Conservation (phyloP, 2,888 invertebrate genomes). For the Mamestra brassicae region DNA sequence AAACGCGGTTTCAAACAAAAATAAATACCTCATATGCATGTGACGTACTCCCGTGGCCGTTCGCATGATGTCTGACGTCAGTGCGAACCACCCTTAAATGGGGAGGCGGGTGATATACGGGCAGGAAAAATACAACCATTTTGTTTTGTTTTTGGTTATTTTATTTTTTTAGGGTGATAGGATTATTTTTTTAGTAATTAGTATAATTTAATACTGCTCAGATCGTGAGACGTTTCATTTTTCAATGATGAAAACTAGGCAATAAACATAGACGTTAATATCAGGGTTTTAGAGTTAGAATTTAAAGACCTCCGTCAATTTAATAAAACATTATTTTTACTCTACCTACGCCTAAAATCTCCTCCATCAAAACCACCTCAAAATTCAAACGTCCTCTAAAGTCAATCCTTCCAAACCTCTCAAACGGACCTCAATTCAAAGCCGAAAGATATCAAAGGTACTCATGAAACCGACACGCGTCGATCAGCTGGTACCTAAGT, state of each 20-base stretch:
- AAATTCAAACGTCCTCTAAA: slow-evolving; percentile 15
- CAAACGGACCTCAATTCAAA: slow-evolving; percentile 25
- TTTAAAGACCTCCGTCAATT: neutral
- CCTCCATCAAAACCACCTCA: neutral
- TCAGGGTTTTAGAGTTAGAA: neutral
- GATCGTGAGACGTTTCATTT: too few species aligned
- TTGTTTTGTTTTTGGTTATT: slow-evolving; percentile 14
- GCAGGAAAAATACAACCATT: slow-evolving; percentile 41
- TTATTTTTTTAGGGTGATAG: neutral
- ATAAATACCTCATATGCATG: slow-evolving; percentile 54
- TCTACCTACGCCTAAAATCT: neutral
- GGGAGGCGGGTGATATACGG: slow-evolving; percentile 37
- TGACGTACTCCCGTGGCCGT: slow-evolving; percentile 68
- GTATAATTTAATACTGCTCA: neutral
- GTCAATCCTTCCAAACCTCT: neutral
- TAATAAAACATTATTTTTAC: too few species aligned
- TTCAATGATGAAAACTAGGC: neutral
- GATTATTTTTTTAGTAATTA: neutral
- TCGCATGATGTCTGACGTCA: slow-evolving; percentile 75
- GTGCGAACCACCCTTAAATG: slow-evolving; percentile 54
- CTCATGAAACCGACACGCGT: slow-evolving; percentile 70
- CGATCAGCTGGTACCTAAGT: slow-evolving; percentile 82
- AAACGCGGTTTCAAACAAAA: slow-evolving; percentile 47
- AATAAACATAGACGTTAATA: neutral
- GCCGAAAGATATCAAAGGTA: slow-evolving; percentile 42